phyloP scores from a whole-genome alignment of 2,888 invertebrate genomes.

The Athalia rosae region DNA sequence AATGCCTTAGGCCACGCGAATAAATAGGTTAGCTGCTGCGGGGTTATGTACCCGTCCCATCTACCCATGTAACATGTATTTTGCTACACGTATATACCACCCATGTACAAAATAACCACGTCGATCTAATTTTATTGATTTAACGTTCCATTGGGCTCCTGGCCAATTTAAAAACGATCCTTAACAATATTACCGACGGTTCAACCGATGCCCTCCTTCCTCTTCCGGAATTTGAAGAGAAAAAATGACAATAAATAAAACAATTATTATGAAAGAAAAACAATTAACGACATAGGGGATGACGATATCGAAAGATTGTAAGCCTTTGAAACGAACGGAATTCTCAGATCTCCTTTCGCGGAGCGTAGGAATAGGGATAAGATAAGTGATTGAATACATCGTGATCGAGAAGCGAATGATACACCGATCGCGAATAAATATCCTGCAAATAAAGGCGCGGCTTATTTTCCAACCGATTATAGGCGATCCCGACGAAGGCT shows the following conservation, averaged over 20 bases:
- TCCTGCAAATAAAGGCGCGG: slow-evolving; percentile 31
- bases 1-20: slow-evolving; percentile 16
- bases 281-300: no score
- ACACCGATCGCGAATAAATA: neutral
- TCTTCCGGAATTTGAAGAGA: neutral
- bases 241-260: neutral
- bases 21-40: slow-evolving; percentile 16
- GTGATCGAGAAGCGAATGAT: neutral
- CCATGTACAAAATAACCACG: neutral
- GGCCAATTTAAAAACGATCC: slow-evolving; percentile 32
- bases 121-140: slow-evolving; percentile 41
- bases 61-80: neutral
- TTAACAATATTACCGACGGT: neutral
- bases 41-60: neutral
- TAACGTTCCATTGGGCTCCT: slow-evolving; percentile 20
- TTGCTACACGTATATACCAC: neutral
- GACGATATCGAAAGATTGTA: no score
- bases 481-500: slow-evolving; percentile 15
- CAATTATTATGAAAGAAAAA: no score
- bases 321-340: no score
- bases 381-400: no score
- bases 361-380: no score
- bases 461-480: slow-evolving; percentile 15
- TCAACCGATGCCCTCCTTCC: neutral
- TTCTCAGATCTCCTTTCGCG: no score